Evolutionary conservation across 2,888 invertebrate genomes (phyloP).

Genomic region (Muschampia plurimacula): DNA sequence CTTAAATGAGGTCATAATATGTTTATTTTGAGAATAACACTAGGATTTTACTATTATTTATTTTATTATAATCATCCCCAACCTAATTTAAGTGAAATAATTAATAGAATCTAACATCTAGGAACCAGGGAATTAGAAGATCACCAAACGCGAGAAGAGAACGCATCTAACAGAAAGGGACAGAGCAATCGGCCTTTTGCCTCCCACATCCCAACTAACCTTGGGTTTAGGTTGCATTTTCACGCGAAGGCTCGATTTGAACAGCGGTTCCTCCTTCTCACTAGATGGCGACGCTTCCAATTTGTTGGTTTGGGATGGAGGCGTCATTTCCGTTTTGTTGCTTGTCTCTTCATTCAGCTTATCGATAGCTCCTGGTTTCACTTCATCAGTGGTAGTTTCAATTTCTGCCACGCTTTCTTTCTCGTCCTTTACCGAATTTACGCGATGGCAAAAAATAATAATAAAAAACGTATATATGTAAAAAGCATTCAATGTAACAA

Average conservation of each 20-base stretch:
- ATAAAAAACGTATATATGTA: slow-evolving; percentile 61
- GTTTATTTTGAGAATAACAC: neutral
- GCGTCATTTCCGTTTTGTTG: slow-evolving; percentile 60
- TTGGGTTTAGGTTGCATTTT: slow-evolving; percentile 71
- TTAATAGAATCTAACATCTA: slow-evolving; percentile 27
- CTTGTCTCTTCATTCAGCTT: slow-evolving; percentile 55
- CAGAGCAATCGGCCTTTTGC: slow-evolving; percentile 52
- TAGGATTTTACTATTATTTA: neutral
- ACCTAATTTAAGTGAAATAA: slow-evolving; percentile 33
- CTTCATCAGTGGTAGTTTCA: slow-evolving; percentile 79
- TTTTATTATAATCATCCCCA: neutral
- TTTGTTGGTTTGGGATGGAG: slow-evolving; percentile 49
- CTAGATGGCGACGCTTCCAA: slow-evolving; percentile 64
- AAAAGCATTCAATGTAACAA: slow-evolving; percentile 59
- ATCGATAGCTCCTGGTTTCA: slow-evolving; percentile 73
- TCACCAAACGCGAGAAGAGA: slow-evolving; percentile 58
- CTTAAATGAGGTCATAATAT: slow-evolving; percentile 29
- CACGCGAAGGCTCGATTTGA: slow-evolving; percentile 79
- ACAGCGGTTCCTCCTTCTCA: slow-evolving; percentile 80
- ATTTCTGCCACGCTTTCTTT: slow-evolving; percentile 78
- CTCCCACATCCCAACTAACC: slow-evolving; percentile 70
- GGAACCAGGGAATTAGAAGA: slow-evolving; percentile 52
- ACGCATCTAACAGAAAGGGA: slow-evolving; percentile 71
- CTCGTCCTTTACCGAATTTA: slow-evolving; percentile 74
- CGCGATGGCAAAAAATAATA: slow-evolving; percentile 69